Evolutionary conservation across 2,797 vertebrate genomes (phyloP).

Genomic region (Cottoperca gobio): DNA sequence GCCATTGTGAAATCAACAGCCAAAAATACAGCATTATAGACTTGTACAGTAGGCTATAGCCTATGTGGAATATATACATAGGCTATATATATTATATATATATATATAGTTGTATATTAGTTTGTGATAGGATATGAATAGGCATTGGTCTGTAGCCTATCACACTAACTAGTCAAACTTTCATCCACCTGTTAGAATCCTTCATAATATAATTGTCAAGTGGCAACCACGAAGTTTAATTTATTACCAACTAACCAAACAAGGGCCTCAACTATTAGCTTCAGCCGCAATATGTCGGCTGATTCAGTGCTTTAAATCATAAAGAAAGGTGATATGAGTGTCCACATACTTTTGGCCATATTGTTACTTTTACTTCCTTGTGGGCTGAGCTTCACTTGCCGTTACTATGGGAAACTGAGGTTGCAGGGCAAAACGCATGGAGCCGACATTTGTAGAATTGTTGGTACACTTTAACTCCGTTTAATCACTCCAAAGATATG

Average conservation of each 20-base stretch:
- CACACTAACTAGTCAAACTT: not conserved
- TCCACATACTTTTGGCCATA: not conserved
- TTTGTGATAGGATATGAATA: not conserved
- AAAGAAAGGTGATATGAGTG: not conserved
- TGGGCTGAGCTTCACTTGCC: not conserved
- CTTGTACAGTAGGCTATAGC: no score
- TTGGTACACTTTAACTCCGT: not conserved
- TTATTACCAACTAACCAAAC: not conserved
- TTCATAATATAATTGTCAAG: not conserved
- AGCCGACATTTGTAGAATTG: not conserved
- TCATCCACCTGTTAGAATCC: conserved; percentile 4
- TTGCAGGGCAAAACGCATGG: not conserved
- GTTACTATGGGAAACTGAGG: conserved; percentile 4
- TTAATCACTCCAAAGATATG: not conserved
- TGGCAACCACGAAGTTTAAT: not conserved
- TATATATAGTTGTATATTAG: no score
- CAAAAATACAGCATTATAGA: not conserved
- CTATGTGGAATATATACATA: no score
- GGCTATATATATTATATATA: no score
- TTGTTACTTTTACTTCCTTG: not conserved
- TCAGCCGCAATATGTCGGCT: accelerated
- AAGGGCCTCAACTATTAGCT: not conserved
- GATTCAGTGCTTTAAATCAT: not conserved
- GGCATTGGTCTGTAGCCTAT: no score
- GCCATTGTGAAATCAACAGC: not conserved